phyloP scores from a whole-genome alignment of 2,888 invertebrate species.

The Petrolisthes manimaculis region DNA sequence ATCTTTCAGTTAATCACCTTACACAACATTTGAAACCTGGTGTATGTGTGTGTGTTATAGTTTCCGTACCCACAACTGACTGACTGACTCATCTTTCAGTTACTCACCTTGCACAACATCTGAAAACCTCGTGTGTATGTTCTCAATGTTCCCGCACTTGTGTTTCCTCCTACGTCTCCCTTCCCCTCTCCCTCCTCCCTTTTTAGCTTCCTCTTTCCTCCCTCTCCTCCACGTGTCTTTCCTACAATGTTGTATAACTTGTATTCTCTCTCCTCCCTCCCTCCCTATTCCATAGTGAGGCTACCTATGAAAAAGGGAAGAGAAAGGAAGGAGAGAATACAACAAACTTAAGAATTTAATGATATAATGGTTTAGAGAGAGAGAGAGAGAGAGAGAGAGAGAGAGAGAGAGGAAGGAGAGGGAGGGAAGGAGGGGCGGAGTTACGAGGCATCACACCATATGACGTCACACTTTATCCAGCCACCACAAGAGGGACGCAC shows the following conservation, averaged over 20 bases:
- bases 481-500: too few relatives aligned
- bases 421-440: slow-evolving; percentile 10
- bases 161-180: not conserved
- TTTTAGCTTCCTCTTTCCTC: not conserved
- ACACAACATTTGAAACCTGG: too few relatives aligned
- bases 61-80: too few relatives aligned
- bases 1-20: too few relatives aligned
- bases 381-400: slow-evolving; percentile 5
- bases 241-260: too few relatives aligned
- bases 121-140: too few relatives aligned
- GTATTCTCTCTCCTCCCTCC: slow-evolving; percentile 4
- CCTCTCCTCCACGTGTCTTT: not conserved
- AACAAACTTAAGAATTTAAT: not conserved
- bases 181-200: slow-evolving; percentile 3
- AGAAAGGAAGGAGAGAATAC: not conserved
- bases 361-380: not conserved
- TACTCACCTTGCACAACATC: too few relatives aligned
- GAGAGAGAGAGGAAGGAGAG: not conserved
- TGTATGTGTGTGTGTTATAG: too few relatives aligned
- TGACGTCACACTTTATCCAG: not conserved
- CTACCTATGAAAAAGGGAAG: not conserved
- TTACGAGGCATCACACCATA: slow-evolving; percentile 8
- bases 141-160: too few relatives aligned
- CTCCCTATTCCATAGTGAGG: not conserved
- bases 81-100: too few relatives aligned